These are phyloP conservation scores for Abramis brama DNA, from an alignment of 2,113 vertebrate species.

Conservation along the genomic window DNA sequence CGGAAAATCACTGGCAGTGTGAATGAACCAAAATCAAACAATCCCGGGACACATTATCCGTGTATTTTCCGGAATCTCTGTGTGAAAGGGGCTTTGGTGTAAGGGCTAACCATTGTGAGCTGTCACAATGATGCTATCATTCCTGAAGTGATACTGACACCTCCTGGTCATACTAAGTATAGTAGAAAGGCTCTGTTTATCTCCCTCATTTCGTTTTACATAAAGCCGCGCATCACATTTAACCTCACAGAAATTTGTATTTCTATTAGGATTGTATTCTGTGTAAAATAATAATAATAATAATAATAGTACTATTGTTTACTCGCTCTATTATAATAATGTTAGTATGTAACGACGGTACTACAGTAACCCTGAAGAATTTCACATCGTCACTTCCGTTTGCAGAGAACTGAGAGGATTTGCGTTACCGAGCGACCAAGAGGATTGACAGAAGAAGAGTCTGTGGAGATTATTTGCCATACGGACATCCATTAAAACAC, in stretches of 20 bases:
- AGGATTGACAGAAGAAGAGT: slow-evolving; percentile 28
- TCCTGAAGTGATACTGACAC: slow-evolving; percentile 43
- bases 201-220: background rate
- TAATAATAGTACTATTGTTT: background rate
- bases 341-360: background rate
- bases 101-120: background rate
- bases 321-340: background rate
- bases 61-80: too few species aligned
- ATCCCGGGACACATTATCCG: too few species aligned
- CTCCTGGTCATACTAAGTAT: slow-evolving; percentile 4
- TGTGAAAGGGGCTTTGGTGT: background rate
- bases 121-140: background rate
- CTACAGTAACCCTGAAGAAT: background rate
- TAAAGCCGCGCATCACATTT: background rate
- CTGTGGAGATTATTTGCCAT: slow-evolving; percentile 41
- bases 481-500: slow-evolving; percentile 12
- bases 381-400: slow-evolving; percentile 55
- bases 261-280: background rate
- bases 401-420: slow-evolving; percentile 35
- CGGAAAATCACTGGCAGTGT: too few species aligned
- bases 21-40: too few species aligned
- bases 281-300: background rate
- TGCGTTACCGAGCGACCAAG: slow-evolving; percentile 25
- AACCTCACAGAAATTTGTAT: background rate
- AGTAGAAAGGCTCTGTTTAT: background rate